Evolutionary conservation across 2,113 vertebrate genomes (phyloP).

Genomic region (Apistogramma diplotaenia): DNA sequence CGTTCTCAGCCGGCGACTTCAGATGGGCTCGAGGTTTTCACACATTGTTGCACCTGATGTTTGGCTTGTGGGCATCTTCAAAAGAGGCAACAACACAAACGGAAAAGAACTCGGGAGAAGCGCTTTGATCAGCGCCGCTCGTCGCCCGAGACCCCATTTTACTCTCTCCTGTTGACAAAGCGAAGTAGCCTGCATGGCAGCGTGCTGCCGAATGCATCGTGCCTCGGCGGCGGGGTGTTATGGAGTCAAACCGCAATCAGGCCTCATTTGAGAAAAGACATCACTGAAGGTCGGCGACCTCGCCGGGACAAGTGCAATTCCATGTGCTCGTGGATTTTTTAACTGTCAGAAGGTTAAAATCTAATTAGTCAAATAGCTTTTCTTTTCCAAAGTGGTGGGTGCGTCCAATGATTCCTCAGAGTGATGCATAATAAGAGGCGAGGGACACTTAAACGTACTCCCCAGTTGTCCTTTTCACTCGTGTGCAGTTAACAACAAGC

Average conservation of each 20-base stretch:
- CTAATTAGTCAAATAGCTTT: conserved; percentile 27
- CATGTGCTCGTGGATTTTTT: conserved; percentile 41
- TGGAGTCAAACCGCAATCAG: conserved; percentile 29
- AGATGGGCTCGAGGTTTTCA: conserved; percentile 35
- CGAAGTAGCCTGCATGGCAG: neutral
- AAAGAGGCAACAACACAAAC: conserved; percentile 25
- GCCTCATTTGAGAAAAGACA: conserved; percentile 46
- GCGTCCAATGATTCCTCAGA: conserved; percentile 22
- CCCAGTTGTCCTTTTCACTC: neutral
- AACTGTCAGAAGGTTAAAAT: conserved; percentile 43
- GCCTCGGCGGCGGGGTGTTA: neutral
- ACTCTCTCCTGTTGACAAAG: conserved; percentile 35
- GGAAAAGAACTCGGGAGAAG: conserved; percentile 20
- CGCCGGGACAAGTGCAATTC: conserved; percentile 3
- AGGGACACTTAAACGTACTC: conserved; percentile 13
- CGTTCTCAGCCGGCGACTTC: conserved; percentile 28
- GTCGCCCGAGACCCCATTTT: conserved; percentile 40
- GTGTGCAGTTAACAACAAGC: conserved; percentile 12
- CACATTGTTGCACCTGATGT: conserved; percentile 45
- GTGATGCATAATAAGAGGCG: conserved; percentile 9
- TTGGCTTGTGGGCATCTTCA: conserved; percentile 52
- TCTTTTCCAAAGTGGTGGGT: conserved; percentile 18
- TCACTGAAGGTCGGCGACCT: conserved; percentile 17
- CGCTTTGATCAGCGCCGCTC: conserved; percentile 48
- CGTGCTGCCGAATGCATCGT: neutral